phyloP scores from a whole-genome alignment of 2,888 invertebrate genomes.

The Zaprionus obscuricornis region DNA sequence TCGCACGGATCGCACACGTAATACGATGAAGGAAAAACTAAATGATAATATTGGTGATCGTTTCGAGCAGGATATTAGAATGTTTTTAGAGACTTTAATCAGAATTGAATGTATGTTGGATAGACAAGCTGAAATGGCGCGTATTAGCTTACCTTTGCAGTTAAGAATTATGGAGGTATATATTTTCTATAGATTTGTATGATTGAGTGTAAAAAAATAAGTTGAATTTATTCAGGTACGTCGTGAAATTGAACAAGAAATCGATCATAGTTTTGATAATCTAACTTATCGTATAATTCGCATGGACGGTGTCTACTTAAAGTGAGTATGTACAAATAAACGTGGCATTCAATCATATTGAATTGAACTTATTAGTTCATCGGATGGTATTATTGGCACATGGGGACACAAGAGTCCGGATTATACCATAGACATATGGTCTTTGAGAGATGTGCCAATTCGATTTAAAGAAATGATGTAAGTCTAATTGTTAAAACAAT shows the following conservation, averaged over 20 bases:
- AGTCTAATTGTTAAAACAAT: constrained; percentile 17
- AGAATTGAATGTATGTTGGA: constrained; percentile 57
- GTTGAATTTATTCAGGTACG: constrained; percentile 52
- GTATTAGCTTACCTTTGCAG: constrained; percentile 1
- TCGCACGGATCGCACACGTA: constrained; percentile 58
- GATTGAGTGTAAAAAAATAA: too few species aligned
- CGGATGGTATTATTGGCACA: constrained; percentile 57
- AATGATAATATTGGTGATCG: constrained; percentile 52
- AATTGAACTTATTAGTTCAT: too few species aligned
- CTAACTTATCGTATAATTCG: constrained; percentile 72
- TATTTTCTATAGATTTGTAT: too few species aligned
- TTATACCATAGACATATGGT: constrained; percentile 78
- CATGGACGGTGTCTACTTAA: constrained; percentile 73
- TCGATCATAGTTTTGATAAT: constrained; percentile 62
- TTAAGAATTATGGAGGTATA: constrained; percentile 51
- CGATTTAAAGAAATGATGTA: constrained; percentile 65
- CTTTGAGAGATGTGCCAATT: constrained; percentile 74
- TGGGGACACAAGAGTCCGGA: constrained; percentile 58
- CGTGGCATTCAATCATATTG: too few species aligned
- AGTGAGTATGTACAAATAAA: constrained; percentile 51
- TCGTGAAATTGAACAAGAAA: constrained; percentile 49
- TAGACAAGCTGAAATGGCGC: constrained; percentile 47
- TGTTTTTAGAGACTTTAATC: constrained; percentile 41
- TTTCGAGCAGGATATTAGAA: constrained; percentile 56
- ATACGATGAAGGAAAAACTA: constrained; percentile 24